Evolutionary conservation across 1,140 invertebrate genomes (phyloP).

Genomic region (Bombus waltoni): DNA sequence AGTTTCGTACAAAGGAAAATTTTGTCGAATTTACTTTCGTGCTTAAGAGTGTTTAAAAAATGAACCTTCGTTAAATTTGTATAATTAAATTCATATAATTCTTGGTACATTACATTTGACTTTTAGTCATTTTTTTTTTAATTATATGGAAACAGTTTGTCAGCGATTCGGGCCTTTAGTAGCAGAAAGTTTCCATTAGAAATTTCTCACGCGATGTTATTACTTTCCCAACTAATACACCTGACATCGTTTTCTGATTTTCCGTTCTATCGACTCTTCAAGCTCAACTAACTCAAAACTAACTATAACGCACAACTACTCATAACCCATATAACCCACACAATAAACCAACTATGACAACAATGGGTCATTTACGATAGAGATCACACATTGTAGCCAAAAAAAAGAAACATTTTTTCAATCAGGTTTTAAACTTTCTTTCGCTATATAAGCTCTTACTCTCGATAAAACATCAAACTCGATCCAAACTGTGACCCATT

Average conservation of each 20-base stretch:
- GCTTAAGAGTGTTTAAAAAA: no score
- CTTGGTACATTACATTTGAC: neutral
- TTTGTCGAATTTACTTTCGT: neutral
- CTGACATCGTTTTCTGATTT: neutral
- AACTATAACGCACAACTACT: no score
- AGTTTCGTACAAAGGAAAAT: neutral
- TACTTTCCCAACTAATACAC: neutral
- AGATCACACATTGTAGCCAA: no score
- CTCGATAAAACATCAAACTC: no score
- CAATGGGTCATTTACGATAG: no score
- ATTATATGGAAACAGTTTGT: neutral
- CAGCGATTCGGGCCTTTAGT: neutral
- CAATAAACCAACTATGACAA: no score
- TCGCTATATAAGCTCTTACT: no score
- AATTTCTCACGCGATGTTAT: neutral
- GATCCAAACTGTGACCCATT: no score
- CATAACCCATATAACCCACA: no score
- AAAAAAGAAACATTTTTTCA: no score
- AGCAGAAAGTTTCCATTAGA: neutral
- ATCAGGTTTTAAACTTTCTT: no score
- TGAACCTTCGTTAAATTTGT: no score
- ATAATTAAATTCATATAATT: neutral
- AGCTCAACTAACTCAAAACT: neutral
- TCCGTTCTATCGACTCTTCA: neutral
- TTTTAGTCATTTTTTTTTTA: neutral